Base-by-base conservation (phyloP, 2,888 invertebrate species). In the Venustoraphidia nigricollis region DNA sequence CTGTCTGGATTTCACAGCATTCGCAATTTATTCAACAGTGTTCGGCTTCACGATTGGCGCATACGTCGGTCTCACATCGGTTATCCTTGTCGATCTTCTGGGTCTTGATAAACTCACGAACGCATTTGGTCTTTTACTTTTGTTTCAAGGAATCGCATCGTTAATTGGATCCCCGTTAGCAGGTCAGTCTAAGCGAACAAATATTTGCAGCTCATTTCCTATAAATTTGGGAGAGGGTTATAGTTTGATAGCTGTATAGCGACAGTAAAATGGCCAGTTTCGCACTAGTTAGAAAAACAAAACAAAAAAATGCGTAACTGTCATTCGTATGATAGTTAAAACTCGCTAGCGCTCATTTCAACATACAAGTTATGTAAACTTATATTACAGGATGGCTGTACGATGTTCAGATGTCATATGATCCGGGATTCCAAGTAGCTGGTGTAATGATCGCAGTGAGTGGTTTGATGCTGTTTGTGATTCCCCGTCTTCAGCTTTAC, bases 31-130 rank as follows among this genome's bases (percentile, higher is more conserved):
- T 66, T 80, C 87, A 27, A 72, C 76, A 36, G 72, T 82, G 9
- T 95, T 87, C 63, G 95, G 95, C 46, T 87, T 91, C 60, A 87
- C 90, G 13, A 89, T 91, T 59, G 93, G 95, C 55, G 94, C 94
- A 50, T 96, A 95, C 65, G 94, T 95, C 44, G 93, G 94, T n/a
- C 73, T 96, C 46, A 95, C 95, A 3, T 94, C 94, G 17, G 94
- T 95, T 47, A 90, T 95, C 54, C 75, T 95, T 50, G 95, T 95
- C 34, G 95, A 96, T 67, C 75, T 96, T 40, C 71, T 96, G 46
- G 94, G 94, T n/a, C 70, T 95, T 54, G 92, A 93, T 54, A 85
- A 79, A 61, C 72, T 96, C 48, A 95, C 94, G n/a, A 94, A 93
- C 66, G 92, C 94, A 27, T 96, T 96, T 67, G 95, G 95, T 8